A percentile compares a stretch with the other conserved stretches of the same genome.
phyloP scores from a whole-genome alignment of 2,797 vertebrate species.

The Rhadinocentrus ornatus region DNA sequence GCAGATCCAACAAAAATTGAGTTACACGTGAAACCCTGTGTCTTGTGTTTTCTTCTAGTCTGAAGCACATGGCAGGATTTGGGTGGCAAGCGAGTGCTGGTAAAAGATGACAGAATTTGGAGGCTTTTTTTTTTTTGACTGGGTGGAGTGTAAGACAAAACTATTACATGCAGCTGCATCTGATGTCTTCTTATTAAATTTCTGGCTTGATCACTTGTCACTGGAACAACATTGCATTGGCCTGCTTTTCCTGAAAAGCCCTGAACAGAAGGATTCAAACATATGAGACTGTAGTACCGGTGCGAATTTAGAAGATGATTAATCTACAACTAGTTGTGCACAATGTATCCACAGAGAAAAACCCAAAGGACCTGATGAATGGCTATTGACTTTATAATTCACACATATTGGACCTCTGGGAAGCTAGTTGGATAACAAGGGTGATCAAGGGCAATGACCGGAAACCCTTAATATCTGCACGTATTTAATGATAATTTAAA shows the following conservation, averaged over 20 bases:
- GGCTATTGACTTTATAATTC: neutral
- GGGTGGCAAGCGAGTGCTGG: conserved; percentile 47
- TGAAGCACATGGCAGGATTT: conserved; percentile 41
- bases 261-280: conserved; percentile 11
- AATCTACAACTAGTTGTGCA: neutral
- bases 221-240: conserved; percentile 26
- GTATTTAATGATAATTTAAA: neutral
- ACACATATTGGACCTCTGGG: neutral
- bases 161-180: conserved; percentile 57
- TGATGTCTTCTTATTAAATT: conserved; percentile 32
- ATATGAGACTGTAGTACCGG: neutral
- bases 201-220: conserved; percentile 26
- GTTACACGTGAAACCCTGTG: conserved; percentile 44
- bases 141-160: conserved; percentile 30
- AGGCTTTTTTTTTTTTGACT: conserved; percentile 10
- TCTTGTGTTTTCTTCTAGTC: conserved; percentile 37
- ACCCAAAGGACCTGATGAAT: neutral
- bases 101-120: conserved; percentile 46
- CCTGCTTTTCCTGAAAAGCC: conserved; percentile 22
- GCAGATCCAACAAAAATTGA: conserved; percentile 53
- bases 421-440: neutral
- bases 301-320: neutral
- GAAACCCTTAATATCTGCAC: neutral
- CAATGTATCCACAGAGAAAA: neutral
- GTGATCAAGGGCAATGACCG: neutral